These are phyloP conservation scores for Acropternis orthonyx DNA, from an alignment of 2,797 vertebrate species.

Conservation along the genomic window DNA sequence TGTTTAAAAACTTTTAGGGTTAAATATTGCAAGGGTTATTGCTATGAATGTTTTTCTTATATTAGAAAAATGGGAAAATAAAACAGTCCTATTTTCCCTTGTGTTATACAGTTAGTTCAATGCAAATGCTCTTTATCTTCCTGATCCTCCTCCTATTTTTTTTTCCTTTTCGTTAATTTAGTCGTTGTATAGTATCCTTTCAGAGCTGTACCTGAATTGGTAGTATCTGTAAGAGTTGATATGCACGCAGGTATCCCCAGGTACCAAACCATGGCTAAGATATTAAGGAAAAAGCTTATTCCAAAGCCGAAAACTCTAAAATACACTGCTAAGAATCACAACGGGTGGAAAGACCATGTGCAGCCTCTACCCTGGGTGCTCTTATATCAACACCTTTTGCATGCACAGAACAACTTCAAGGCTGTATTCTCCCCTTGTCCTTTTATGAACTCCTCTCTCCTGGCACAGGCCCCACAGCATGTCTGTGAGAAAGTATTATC, in stretches of 20 bases:
- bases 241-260: background rate
- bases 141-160: background rate
- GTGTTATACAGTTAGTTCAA: background rate
- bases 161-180: background rate
- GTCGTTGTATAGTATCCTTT: background rate
- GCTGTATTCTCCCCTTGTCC: background rate
- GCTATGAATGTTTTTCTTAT: background rate
- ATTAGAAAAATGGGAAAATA: background rate
- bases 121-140: background rate
- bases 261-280: background rate
- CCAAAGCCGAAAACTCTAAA: background rate
- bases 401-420: background rate
- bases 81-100: background rate
- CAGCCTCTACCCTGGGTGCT: background rate
- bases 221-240: background rate
- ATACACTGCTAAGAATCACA: background rate
- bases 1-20: background rate
- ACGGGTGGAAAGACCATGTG: background rate
- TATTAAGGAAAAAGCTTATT: background rate
- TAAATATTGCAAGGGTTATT: background rate
- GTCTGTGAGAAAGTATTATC: background rate
- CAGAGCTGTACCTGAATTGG: background rate
- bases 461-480: no score
- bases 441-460: background rate
- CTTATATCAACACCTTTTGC: background rate